Percentiles rank a stretch among this genome's conserved stretches.
These are phyloP conservation scores for Hofmannophila pseudospretella DNA, from an alignment of 2,888 invertebrate genomes.

Conservation along the genomic window DNA sequence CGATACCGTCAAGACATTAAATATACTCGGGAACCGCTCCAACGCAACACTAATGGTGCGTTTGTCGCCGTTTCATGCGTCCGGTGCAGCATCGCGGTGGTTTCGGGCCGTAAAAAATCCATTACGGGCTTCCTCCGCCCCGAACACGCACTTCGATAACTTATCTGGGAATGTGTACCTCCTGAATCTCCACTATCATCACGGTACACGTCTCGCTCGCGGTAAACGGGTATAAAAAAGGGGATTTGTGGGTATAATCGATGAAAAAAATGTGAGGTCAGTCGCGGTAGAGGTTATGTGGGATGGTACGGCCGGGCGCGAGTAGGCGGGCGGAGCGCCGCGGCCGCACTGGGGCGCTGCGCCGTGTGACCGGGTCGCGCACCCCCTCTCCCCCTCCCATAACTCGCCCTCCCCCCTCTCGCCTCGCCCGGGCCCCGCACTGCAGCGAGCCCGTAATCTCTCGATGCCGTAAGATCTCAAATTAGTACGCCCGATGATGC, in stretches of 20 bases:
- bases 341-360: slow-evolving; percentile 62
- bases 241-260: not conserved
- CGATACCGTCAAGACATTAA: too few species aligned
- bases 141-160: slow-evolving; percentile 18
- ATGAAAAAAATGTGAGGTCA: not conserved
- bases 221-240: not conserved
- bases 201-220: slow-evolving; percentile 12
- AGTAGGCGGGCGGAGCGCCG: slow-evolving; percentile 71
- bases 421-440: slow-evolving; percentile 46
- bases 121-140: slow-evolving; percentile 17
- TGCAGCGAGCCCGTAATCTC: slow-evolving; percentile 59
- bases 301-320: slow-evolving; percentile 33
- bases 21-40: too few species aligned
- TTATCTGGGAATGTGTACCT: slow-evolving; percentile 39
- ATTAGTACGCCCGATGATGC: slow-evolving; percentile 63
- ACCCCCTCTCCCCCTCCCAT: slow-evolving; percentile 25
- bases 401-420: slow-evolving; percentile 4
- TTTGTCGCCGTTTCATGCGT: too few species aligned
- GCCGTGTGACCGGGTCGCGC: slow-evolving; percentile 66
- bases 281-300: slow-evolving; percentile 26
- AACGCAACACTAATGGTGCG: too few species aligned
- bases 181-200: slow-evolving; percentile 73
- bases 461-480: slow-evolving; percentile 69
- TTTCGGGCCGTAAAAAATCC: slow-evolving; percentile 30
- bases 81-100: slow-evolving; percentile 28